These are phyloP conservation scores for Hypotaenidia philippensis DNA, from an alignment of 2,797 vertebrate species.

Conservation along the genomic window DNA sequence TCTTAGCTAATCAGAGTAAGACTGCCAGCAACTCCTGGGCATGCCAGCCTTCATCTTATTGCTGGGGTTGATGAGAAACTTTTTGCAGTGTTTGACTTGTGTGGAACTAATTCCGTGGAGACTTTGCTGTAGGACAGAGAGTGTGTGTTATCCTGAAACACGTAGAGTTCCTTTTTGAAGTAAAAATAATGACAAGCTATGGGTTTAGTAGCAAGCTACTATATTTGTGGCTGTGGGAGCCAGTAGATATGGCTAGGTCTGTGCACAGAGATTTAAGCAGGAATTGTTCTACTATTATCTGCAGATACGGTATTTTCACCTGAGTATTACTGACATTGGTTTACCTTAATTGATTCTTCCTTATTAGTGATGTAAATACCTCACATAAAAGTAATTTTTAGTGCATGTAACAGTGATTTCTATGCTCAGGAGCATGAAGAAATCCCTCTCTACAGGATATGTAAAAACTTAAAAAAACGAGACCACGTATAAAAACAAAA, in stretches of 20 bases:
- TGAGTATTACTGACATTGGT: background rate
- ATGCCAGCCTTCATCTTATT: background rate
- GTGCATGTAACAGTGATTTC: background rate
- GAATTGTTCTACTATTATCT: background rate
- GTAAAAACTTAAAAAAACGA: no score
- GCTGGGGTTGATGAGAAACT: background rate
- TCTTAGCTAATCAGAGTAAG: background rate
- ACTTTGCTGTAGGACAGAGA: background rate
- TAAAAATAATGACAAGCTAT: background rate
- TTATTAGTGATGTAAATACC: background rate
- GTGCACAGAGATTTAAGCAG: background rate
- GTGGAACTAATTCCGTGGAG: background rate
- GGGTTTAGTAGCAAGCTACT: background rate
- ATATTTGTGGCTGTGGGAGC: background rate
- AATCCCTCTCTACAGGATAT: background rate
- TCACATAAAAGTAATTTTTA: background rate
- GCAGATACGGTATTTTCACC: background rate
- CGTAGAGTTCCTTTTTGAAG: background rate
- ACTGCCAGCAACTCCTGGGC: background rate
- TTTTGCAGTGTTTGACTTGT: background rate
- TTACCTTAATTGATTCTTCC: background rate
- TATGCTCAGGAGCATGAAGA: background rate
- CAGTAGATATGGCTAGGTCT: accelerated
- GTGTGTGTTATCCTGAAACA: background rate
- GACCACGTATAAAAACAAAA: no score